Percentiles rank a stretch among this genome's conserved stretches.
These are phyloP conservation scores for Scomber colias DNA, from an alignment of 2,113 vertebrate genomes.

Conservation along the genomic window DNA sequence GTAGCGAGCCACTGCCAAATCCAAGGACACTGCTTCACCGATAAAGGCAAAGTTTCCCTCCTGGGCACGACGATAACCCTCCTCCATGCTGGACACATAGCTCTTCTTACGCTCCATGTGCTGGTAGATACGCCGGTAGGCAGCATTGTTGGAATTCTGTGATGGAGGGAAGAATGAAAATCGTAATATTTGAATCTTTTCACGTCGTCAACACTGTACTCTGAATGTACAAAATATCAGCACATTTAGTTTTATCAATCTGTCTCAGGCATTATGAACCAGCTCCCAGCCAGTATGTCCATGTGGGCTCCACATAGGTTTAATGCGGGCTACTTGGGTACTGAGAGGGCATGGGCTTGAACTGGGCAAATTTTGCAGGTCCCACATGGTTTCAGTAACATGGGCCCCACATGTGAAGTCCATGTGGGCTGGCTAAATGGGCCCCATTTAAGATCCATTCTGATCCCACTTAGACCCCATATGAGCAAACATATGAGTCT, in stretches of 20 bases:
- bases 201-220: background rate
- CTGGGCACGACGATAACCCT: constrained; percentile 84
- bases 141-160: constrained; percentile 87
- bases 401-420: too few relatives aligned
- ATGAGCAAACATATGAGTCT: too few relatives aligned
- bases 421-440: too few relatives aligned
- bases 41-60: constrained; percentile 91
- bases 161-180: background rate
- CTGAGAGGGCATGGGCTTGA: too few relatives aligned
- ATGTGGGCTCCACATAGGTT: background rate
- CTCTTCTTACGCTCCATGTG: constrained; percentile 89
- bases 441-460: too few relatives aligned
- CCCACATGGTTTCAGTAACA: too few relatives aligned
- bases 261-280: background rate
- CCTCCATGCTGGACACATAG: constrained; percentile 82
- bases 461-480: too few relatives aligned
- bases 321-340: too few relatives aligned
- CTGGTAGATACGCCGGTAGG: constrained; percentile 87
- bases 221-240: background rate
- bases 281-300: background rate
- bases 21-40: constrained; percentile 88
- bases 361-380: too few relatives aligned
- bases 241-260: background rate
- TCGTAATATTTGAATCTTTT: background rate
- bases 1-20: constrained; percentile 85